These are phyloP conservation scores for Cephus pygmeus DNA, from an alignment of 2,888 invertebrate genomes.

Conservation along the genomic window DNA sequence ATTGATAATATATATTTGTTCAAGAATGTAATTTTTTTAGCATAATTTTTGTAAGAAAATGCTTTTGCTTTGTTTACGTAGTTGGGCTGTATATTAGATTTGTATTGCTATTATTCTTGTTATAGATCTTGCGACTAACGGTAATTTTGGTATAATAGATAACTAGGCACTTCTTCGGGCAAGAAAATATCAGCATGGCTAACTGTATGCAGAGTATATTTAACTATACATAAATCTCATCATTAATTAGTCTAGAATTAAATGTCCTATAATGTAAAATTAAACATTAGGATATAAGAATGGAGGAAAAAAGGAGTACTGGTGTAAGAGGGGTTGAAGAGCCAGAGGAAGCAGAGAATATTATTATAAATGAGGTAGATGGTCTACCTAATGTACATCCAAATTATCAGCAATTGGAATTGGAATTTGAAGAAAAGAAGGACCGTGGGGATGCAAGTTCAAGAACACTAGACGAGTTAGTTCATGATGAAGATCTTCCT, in stretches of 20 bases:
- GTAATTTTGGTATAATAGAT: conserved; percentile 13
- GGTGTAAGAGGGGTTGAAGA: conserved; percentile 48
- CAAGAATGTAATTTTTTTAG: not conserved
- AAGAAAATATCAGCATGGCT: not conserved
- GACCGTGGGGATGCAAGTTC: conserved; percentile 45
- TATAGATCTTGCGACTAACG: not conserved
- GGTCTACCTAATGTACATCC: conserved; percentile 88
- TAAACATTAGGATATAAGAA: conserved; percentile 29
- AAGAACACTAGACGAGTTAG: conserved; percentile 72
- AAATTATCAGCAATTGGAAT: conserved; percentile 76
- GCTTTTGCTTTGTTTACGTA: not conserved
- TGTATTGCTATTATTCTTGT: not conserved
- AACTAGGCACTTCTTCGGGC: not conserved
- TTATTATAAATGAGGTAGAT: conserved; percentile 87
- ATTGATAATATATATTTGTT: not conserved
- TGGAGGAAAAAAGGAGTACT: conserved; percentile 50
- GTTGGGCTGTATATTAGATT: not conserved
- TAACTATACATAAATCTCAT: not conserved
- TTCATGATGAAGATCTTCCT: conserved; percentile 82
- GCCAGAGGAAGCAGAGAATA: conserved; percentile 70
- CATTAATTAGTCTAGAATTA: not conserved
- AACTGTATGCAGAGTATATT: not conserved
- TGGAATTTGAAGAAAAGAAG: conserved; percentile 65
- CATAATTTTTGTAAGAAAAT: not conserved
- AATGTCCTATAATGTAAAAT: not conserved